phyloP scores from a whole-genome alignment of 2,797 vertebrate species.

The Poeciliopsis infans region DNA sequence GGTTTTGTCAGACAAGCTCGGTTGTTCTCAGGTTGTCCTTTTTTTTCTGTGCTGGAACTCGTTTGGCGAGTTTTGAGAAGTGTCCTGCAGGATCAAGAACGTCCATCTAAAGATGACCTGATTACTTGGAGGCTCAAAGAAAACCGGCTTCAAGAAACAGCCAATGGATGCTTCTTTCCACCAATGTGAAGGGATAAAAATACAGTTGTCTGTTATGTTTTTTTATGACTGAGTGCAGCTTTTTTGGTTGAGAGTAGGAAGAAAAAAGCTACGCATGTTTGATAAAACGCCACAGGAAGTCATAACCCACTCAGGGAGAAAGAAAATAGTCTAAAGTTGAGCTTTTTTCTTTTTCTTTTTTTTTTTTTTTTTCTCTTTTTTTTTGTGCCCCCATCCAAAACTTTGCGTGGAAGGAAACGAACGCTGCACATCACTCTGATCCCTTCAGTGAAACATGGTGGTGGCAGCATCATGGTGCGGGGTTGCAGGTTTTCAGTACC shows the following conservation, averaged over 20 bases:
- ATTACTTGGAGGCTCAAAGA: conserved; percentile 11
- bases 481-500: neutral
- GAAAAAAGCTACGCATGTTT: no score
- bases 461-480: neutral
- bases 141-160: neutral
- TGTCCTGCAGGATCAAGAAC: conserved; percentile 6
- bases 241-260: neutral
- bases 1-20: neutral
- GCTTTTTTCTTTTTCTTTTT: neutral
- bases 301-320: neutral
- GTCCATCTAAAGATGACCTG: conserved; percentile 34
- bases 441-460: neutral
- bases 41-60: conserved; percentile 24
- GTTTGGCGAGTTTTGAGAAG: conserved; percentile 35
- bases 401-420: neutral
- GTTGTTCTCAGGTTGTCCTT: neutral
- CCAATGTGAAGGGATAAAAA: neutral
- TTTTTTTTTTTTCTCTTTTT: neutral
- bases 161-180: neutral
- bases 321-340: neutral
- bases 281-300: neutral
- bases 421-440: neutral
- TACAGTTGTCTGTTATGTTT: neutral
- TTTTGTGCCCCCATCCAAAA: neutral
- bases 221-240: neutral